A percentile compares a stretch with the other conserved stretches of the same genome.
Evolutionary conservation across 2,113 vertebrate genomes (phyloP).

Genomic region (Natator depressus): DNA sequence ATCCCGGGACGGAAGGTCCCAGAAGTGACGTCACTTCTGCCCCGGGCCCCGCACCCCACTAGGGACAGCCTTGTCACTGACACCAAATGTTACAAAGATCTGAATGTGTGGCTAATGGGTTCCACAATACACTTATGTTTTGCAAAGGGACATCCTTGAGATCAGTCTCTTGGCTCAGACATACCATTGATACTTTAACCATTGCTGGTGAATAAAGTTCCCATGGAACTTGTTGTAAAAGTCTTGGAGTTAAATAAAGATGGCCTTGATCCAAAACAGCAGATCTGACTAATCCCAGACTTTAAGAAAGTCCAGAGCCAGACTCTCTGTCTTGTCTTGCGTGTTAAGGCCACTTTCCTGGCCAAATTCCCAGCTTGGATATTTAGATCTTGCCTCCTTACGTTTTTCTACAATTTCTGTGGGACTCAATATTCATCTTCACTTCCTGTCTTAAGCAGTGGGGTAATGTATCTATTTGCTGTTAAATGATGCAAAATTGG

Average conservation of each 20-base stretch:
- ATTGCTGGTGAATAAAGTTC: neutral
- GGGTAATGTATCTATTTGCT: neutral
- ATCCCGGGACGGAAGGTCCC: too few species aligned
- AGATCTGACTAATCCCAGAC: neutral
- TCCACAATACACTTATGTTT: neutral
- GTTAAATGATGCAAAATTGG: neutral
- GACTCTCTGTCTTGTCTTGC: neutral
- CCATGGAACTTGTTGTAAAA: fast-evolving
- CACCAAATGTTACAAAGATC: neutral
- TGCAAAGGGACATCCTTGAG: neutral
- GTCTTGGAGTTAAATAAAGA: fast-evolving
- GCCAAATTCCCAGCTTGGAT: neutral
- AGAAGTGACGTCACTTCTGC: too few species aligned
- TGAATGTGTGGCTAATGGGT: neutral
- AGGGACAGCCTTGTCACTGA: neutral
- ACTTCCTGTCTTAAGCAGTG: neutral
- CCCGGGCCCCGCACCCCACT: too few species aligned
- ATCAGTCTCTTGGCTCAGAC: neutral
- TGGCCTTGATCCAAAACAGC: neutral
- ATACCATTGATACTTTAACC: neutral
- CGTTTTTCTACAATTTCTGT: neutral
- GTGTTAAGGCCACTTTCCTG: neutral
- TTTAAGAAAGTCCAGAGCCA: neutral
- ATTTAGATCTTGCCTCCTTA: neutral
- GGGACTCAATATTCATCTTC: neutral